Conservation (phyloP, 2,888 invertebrate species). For the Melinaea marsaeus region DNA sequence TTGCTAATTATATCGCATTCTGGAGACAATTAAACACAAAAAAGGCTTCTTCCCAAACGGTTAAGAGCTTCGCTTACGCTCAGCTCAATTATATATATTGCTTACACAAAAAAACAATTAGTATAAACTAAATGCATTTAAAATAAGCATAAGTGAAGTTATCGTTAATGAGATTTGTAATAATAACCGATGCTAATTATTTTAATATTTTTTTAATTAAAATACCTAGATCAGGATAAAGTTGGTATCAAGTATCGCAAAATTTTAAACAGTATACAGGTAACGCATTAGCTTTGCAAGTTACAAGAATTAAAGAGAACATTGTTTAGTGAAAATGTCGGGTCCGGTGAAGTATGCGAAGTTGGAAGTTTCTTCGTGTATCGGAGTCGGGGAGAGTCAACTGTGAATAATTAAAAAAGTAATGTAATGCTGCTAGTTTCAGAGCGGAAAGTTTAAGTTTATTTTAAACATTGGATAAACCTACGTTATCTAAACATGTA, state of each 20-base stretch:
- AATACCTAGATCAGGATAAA: not conserved
- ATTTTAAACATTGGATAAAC: not conserved
- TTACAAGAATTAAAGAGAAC: constrained; percentile 49
- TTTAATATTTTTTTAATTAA: no score
- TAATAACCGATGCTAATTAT: no score
- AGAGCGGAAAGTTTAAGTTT: constrained; percentile 11
- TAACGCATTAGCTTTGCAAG: constrained; percentile 42
- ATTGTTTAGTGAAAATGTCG: constrained; percentile 43
- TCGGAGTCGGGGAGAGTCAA: constrained; percentile 18
- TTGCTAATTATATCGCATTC: no score
- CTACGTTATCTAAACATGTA: not conserved
- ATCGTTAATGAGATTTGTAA: no score
- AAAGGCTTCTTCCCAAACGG: no score
- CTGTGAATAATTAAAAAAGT: constrained; percentile 21
- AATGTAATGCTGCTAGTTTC: not conserved
- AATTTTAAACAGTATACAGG: constrained; percentile 33
- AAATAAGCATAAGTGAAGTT: no score
- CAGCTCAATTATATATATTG: no score
- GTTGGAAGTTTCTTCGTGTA: constrained; percentile 34
- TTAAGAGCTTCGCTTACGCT: no score
- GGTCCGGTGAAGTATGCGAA: constrained; percentile 29
- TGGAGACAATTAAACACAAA: no score
- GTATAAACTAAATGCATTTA: no score
- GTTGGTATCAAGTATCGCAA: not conserved
- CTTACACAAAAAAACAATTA: no score